phyloP scores from a whole-genome alignment of 37 sponge, comb jelly and placozoan genomes.

The Trichoplax adhaerens region DNA sequence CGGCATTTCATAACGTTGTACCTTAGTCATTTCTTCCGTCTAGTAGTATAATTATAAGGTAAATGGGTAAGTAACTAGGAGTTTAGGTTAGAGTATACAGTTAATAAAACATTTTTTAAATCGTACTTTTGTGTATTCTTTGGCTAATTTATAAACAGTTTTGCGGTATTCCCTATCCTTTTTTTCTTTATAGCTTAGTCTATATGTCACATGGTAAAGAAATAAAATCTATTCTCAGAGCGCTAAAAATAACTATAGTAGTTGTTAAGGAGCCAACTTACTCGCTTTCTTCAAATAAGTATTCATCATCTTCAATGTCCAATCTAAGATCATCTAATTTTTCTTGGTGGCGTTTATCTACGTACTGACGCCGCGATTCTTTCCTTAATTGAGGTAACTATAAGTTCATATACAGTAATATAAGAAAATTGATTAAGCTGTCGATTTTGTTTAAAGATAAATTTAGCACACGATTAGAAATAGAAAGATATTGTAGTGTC shows the following conservation, averaged over 20 bases:
- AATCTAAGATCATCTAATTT: constrained; percentile 78
- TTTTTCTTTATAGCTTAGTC: constrained; percentile 28
- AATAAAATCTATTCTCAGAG: background rate
- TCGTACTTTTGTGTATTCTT: constrained; percentile 51
- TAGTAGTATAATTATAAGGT: constrained; percentile 12
- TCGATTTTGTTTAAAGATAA: too few species aligned
- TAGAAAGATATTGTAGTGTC: too few species aligned
- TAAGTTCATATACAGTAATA: background rate
- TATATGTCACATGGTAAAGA: constrained; percentile 13
- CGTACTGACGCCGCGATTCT: constrained; percentile 58
- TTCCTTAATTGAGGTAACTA: constrained; percentile 75
- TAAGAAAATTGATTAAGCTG: background rate
- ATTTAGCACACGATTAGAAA: too few species aligned
- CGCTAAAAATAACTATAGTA: background rate
- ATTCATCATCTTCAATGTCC: constrained; percentile 86
- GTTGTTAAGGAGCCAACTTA: constrained; percentile 10
- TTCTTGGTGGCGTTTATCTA: constrained; percentile 55
- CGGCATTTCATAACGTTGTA: constrained; percentile 71
- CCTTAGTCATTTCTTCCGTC: constrained; percentile 69
- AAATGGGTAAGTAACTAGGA: background rate
- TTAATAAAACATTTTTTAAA: background rate
- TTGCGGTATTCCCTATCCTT: constrained; percentile 25
- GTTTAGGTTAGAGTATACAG: background rate
- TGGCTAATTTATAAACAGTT: constrained; percentile 35
- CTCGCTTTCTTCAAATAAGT: constrained; percentile 43